Percentiles rank a stretch among this genome's conserved stretches.
Conservation (phyloP, 2,797 vertebrate genomes). For the Diceros bicornis region DNA sequence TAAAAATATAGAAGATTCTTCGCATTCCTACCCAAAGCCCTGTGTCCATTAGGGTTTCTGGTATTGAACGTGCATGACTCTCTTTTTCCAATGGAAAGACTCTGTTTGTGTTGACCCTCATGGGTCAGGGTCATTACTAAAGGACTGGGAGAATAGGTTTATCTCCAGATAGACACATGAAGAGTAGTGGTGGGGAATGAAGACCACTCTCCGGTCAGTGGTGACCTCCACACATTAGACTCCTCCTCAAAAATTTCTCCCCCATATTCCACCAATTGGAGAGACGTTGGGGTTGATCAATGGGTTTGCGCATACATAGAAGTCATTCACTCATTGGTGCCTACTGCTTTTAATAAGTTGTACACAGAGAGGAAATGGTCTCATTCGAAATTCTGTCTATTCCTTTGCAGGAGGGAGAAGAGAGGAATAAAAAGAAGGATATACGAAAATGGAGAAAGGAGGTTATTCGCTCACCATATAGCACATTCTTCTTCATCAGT, state of each 20-base stretch:
- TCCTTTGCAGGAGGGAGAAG: constrained; percentile 1
- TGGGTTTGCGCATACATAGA: not conserved
- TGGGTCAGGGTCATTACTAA: not conserved
- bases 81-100: not conserved
- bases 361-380: not conserved
- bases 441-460: not conserved
- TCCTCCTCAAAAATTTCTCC: not conserved
- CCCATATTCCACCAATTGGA: not conserved
- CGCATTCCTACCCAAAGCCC: not conserved
- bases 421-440: not conserved
- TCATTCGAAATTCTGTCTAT: constrained; percentile 27
- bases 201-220: not conserved
- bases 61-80: not conserved
- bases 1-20: not conserved
- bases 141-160: not conserved
- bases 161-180: not conserved
- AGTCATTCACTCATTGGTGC: not conserved
- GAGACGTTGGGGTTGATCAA: not conserved
- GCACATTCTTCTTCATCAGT: not conserved
- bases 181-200: not conserved
- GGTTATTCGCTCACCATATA: not conserved
- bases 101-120: not conserved
- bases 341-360: not conserved
- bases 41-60: not conserved
- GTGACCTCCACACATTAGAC: not conserved